Evolutionary conservation across 2,797 vertebrate genomes (phyloP).

Genomic region (Zalophus californianus): DNA sequence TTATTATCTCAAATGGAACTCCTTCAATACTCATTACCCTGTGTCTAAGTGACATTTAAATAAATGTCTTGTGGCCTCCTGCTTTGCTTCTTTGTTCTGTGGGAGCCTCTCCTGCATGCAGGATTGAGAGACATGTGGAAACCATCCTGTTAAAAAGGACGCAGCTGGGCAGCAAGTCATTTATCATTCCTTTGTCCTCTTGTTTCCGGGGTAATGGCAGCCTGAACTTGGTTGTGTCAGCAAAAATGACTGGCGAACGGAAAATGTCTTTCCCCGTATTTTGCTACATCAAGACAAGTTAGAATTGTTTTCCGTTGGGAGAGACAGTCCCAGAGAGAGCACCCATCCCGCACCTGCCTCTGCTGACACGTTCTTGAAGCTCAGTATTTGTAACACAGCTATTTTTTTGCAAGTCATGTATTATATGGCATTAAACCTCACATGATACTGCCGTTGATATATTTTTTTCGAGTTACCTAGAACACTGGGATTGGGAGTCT

Average conservation of each 20-base stretch:
- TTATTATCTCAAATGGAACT: constrained; percentile 52
- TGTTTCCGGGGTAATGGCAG: not conserved
- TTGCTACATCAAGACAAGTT: not conserved
- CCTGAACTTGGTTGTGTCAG: not conserved
- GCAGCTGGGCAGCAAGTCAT: not conserved
- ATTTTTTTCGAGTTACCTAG: not conserved
- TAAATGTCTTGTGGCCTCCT: not conserved
- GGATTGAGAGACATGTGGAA: not conserved
- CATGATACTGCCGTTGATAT: no score
- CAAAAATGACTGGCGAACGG: not conserved
- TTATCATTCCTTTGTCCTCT: not conserved
- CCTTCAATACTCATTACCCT: not conserved
- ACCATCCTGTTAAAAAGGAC: not conserved
- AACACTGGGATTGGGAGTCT: not conserved
- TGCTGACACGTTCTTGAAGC: not conserved
- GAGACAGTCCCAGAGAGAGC: not conserved
- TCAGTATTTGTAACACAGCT: not conserved
- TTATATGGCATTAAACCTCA: not conserved
- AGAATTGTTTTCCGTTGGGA: not conserved
- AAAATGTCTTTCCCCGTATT: not conserved
- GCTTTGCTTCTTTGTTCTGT: not conserved
- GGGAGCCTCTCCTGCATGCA: not conserved
- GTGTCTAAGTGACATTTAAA: constrained; percentile 38
- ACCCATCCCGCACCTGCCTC: not conserved
- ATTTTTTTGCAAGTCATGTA: not conserved